Base-by-base conservation (phyloP, 2,888 invertebrate species). In the Nyleta sp. region DNA sequence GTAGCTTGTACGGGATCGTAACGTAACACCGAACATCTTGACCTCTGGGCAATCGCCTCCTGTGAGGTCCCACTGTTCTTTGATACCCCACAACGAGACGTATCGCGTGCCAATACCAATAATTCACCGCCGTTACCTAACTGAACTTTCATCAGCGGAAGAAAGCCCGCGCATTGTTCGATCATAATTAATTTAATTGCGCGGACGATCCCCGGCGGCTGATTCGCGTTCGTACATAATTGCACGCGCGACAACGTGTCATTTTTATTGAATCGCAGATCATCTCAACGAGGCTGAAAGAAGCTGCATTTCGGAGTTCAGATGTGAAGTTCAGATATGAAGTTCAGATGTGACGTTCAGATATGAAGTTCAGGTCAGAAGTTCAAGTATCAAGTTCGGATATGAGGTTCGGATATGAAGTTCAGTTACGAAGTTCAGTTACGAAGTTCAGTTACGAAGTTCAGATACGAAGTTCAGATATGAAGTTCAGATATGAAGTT, bases 101-200 rank as follows among this genome's bases (percentile, higher is more conserved):
- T 60, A 52, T 74, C 74, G 55, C 74, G 68, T 68, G 74, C 67
- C 74, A 55, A 46, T 67, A 46, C 53, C 46, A 55, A 67, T 57
- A 67, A 60, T 62, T 74, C 48, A 15, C 35, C 44, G n/a, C 35
- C 44, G 17, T 46, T 71, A 28, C 62, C 53, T 28, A 46, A 42
- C 59, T 7, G 10, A 20, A 60, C 70, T 50, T 70, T 70, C 59
- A 60, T 70, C 40, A 28, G 20, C 18, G 18, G 46, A 67, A 55
- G 55, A 44, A 57, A 48, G 50, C 11, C 18, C 13, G 13, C 10
- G 6, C 31, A 67, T 55, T 46, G 67, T 55, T 44, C n/a, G 33
- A 20, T 44, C 44, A 22, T 53, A 53, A 53, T 44, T 44, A 67
- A 53, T 42, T 46, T 67, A 48, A 33, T 55, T 55, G n/a, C 28